Base-by-base conservation (phyloP, 1,140 invertebrate species). In the Holotrichia oblita region DNA sequence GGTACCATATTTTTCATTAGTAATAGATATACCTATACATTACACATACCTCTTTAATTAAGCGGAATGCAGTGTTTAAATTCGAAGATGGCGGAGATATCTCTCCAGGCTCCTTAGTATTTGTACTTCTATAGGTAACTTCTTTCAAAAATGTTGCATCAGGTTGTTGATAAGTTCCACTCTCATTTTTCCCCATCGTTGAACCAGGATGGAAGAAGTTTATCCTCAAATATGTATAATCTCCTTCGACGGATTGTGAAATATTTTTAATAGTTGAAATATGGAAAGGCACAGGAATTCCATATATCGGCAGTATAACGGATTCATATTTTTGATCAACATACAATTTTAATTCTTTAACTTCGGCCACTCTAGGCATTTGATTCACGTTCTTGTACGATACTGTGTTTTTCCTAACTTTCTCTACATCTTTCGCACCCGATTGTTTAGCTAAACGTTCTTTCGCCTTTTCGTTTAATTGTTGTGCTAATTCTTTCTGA, bases 181-280 rank as follows among this genome's bases (percentile, higher is more conserved):
- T 95, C 86, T 98, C 97, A 83, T 95, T 97, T 80, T 96, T 93
- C 0, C 96, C 97, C 91, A 99, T 95, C 3, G 96, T 96, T 10
- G 96, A 95, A 9, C 98, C 98, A 34, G 98, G 98, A 88, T 99
- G 98, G 87, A 98, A 99, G 87, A 99, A 99, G 87, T 99, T 99
- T 82, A 99, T 96, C 86, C 99, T 92, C 78, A 99, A 92, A 88
- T 99, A 99, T 0, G 98, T 99, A 86, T 99, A 99, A 87, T 99
- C 98, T 42, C 99, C 99, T 89, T 99, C 98, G 20, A 99, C 96
- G 0, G 96, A 98, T 85, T 98, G 97, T 27, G 97, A 98, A 84
- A 99, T 98, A 87, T 99, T 99, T 89, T 99, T 99, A 73, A 99
- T 97, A 3, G 97, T 99, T 0, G 97, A 98, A 87, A 99, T 99